phyloP scores from a whole-genome alignment of 2,888 invertebrate species.

The Dascillus cervinus region DNA sequence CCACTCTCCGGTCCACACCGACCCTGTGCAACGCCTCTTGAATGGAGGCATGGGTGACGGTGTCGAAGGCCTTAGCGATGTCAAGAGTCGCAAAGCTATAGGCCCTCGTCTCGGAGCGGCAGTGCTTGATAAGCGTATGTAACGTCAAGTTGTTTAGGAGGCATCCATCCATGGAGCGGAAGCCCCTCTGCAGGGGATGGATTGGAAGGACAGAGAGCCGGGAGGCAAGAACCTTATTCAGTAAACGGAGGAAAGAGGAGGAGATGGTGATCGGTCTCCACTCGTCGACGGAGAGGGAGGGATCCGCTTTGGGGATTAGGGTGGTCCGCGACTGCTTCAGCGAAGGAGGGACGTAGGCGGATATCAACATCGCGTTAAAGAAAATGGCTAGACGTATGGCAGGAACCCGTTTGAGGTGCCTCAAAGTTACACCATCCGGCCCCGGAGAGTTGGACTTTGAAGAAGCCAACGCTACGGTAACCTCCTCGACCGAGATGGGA shows the following conservation, averaged over 20 bases:
- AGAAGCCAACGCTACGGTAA: too few species aligned
- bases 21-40: not conserved
- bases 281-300: too few species aligned
- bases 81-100: too few species aligned
- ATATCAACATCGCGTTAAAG: not conserved
- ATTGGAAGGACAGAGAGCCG: constrained; percentile 4
- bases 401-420: too few species aligned
- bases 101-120: too few species aligned
- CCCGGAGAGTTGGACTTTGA: too few species aligned
- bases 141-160: not conserved
- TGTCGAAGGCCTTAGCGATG: constrained; percentile 2
- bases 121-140: not conserved
- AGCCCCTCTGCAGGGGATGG: not conserved
- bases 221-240: constrained; percentile 7
- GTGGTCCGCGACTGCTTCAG: not conserved
- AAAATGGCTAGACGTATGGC: too few species aligned
- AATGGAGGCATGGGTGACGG: not conserved
- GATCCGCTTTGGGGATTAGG: not conserved
- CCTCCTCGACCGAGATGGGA: too few species aligned
- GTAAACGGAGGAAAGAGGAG: constrained; percentile 5
- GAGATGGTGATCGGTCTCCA: constrained; percentile 16
- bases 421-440: too few species aligned
- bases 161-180: not conserved
- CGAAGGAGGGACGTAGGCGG: not conserved
- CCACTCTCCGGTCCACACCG: too few species aligned